Conservation (phyloP, 2,888 invertebrate genomes). For the Drosophila quinaria region DNA sequence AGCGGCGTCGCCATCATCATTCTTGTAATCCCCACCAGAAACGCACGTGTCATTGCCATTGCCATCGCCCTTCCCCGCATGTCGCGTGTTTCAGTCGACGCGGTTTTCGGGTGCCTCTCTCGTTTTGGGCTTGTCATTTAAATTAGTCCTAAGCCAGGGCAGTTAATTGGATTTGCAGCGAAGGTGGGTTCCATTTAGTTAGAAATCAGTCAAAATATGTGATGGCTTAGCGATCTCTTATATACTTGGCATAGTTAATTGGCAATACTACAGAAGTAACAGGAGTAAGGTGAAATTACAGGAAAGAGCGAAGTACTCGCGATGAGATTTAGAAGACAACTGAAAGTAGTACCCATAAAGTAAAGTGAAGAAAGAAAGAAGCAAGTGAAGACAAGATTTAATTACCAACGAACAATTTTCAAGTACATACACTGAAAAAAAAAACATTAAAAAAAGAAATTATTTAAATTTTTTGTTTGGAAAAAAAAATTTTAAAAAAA, state of each 20-base stretch:
- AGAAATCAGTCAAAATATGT: constrained; percentile 17
- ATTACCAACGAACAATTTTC: too few species aligned
- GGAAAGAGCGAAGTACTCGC: background rate
- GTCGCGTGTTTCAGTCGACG: constrained; percentile 60
- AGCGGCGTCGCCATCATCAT: constrained; percentile 53
- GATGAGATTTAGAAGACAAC: background rate
- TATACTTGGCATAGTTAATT: background rate
- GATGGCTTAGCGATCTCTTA: background rate
- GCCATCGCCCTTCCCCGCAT: constrained; percentile 41
- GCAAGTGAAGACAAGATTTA: too few species aligned
- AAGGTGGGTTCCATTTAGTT: constrained; percentile 4
- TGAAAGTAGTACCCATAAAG: too few species aligned
- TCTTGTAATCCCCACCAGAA: constrained; percentile 64
- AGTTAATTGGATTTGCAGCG: constrained; percentile 76
- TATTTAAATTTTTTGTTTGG: too few species aligned
- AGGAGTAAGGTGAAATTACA: background rate
- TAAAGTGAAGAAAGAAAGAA: background rate
- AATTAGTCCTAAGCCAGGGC: constrained; percentile 82
- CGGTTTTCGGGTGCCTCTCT: constrained; percentile 25
- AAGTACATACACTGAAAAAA: too few species aligned
- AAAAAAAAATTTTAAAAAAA: too few species aligned
- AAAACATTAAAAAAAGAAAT: too few species aligned
- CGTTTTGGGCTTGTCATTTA: constrained; percentile 67
- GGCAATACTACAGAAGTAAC: background rate
- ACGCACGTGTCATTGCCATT: constrained; percentile 70